Evolutionary conservation across 1,140 invertebrate genomes (phyloP).

Genomic region (Drosophila fuyamai): DNA sequence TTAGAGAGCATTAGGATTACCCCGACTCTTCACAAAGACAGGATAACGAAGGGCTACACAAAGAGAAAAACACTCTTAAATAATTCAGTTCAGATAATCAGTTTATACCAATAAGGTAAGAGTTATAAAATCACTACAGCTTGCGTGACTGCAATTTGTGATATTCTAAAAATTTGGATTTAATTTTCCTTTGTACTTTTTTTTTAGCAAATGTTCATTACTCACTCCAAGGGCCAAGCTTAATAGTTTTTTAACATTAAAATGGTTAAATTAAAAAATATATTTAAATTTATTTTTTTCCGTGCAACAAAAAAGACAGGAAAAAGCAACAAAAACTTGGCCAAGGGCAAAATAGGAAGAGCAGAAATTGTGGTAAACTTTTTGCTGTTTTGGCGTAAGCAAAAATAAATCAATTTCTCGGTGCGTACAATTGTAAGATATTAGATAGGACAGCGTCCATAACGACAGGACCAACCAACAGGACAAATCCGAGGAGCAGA

Average conservation of each 20-base stretch:
- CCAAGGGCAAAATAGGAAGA: constrained; percentile 13
- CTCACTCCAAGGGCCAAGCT: too few species aligned
- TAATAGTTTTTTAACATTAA: too few species aligned
- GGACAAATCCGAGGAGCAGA: constrained; percentile 25
- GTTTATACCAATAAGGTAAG: too few species aligned
- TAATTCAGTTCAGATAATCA: too few species aligned
- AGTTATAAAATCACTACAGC: too few species aligned
- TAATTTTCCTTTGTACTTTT: too few species aligned
- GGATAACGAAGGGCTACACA: constrained; percentile 46
- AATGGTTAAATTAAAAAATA: neutral
- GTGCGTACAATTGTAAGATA: constrained; percentile 44
- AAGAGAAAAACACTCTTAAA: neutral
- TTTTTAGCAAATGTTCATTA: too few species aligned
- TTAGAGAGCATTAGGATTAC: constrained; percentile 81
- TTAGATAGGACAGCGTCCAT: constrained; percentile 51
- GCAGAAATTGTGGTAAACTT: constrained; percentile 44
- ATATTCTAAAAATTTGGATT: too few species aligned
- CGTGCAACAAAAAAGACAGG: constrained; percentile 14
- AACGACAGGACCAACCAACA: constrained; percentile 59
- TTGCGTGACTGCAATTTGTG: too few species aligned
- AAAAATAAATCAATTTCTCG: constrained; percentile 83
- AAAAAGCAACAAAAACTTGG: constrained; percentile 38
- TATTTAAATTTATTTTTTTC: neutral
- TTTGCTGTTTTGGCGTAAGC: constrained; percentile 66
- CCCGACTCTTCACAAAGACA: constrained; percentile 44